These are phyloP conservation scores for Planiliza haematocheilus DNA, from an alignment of 2,113 vertebrate species.

Conservation along the genomic window DNA sequence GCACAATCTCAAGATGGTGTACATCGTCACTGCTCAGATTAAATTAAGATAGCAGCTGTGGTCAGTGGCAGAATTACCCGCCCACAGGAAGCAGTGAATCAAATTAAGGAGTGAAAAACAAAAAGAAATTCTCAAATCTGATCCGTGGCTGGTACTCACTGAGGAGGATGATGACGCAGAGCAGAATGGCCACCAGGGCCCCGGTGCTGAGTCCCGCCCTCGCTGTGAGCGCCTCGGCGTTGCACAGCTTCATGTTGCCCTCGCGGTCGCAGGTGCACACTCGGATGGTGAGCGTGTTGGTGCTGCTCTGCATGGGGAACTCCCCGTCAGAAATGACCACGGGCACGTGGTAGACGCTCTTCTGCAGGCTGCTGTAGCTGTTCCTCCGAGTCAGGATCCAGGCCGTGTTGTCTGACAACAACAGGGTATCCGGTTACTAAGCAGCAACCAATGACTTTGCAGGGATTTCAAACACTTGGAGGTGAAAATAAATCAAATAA, in stretches of 20 bases:
- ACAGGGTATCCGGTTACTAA: background rate
- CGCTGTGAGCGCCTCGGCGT: conserved; percentile 90
- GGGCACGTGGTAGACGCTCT: conserved; percentile 90
- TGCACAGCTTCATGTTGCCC: conserved; percentile 95
- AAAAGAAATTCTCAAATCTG: background rate
- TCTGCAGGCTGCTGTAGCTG: conserved; percentile 91
- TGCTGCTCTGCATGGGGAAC: conserved; percentile 93
- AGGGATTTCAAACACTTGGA: background rate
- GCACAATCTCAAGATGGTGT: conserved; percentile 2
- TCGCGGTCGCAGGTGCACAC: conserved; percentile 95
- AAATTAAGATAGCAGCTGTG: conserved; percentile 50
- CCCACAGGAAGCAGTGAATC: conserved; percentile 52
- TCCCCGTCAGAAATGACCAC: conserved; percentile 95
- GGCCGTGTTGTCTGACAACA: conserved; percentile 94
- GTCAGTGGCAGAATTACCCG: conserved; percentile 41
- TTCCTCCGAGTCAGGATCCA: conserved; percentile 90
- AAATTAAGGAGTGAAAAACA: conserved; percentile 48
- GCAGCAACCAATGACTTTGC: conserved; percentile 2
- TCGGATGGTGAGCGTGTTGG: conserved; percentile 91
- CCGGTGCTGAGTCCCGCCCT: conserved; percentile 95
- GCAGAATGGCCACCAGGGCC: conserved; percentile 94
- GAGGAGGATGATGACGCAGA: conserved; percentile 94
- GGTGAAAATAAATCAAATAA: no score
- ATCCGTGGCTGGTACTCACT: conserved; percentile 84
- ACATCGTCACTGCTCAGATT: conserved; percentile 33